These are phyloP conservation scores for Danio tinwini DNA, from an alignment of 2,797 vertebrate genomes.

Conservation along the genomic window DNA sequence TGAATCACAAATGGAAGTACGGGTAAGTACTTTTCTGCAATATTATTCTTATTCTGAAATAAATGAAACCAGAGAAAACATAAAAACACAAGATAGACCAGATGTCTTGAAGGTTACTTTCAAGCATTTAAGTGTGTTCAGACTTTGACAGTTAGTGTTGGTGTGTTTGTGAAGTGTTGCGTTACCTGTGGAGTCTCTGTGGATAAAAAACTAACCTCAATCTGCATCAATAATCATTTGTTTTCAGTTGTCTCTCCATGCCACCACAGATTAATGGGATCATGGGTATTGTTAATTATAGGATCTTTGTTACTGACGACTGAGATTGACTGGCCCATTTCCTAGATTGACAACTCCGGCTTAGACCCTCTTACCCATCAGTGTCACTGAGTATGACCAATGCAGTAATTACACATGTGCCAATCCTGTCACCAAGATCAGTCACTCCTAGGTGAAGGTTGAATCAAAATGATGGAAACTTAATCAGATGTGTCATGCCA, in stretches of 20 bases:
- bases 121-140: background rate
- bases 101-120: background rate
- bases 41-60: background rate
- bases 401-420: slow-evolving; percentile 58
- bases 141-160: slow-evolving; percentile 12
- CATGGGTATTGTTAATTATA: slow-evolving; percentile 41
- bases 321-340: slow-evolving; percentile 42
- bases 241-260: slow-evolving; percentile 37
- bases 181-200: slow-evolving; percentile 61
- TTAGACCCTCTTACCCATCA: slow-evolving; percentile 37
- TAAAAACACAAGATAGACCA: too few species aligned
- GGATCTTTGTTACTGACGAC: slow-evolving; percentile 39
- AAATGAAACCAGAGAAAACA: too few species aligned
- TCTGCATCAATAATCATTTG: slow-evolving; percentile 18
- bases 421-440: slow-evolving; percentile 56
- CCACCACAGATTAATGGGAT: slow-evolving; percentile 30
- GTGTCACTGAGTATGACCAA: slow-evolving; percentile 57
- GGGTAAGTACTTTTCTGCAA: background rate
- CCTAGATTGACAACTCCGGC: slow-evolving; percentile 34
- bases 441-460: slow-evolving; percentile 55
- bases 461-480: slow-evolving; percentile 53
- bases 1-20: background rate
- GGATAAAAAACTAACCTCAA: slow-evolving; percentile 43
- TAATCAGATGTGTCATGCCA: slow-evolving; percentile 73
- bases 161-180: slow-evolving; percentile 34